These are phyloP conservation scores for Dolichomitus sp. DNA, from an alignment of 2,888 invertebrate species.

Conservation along the genomic window DNA sequence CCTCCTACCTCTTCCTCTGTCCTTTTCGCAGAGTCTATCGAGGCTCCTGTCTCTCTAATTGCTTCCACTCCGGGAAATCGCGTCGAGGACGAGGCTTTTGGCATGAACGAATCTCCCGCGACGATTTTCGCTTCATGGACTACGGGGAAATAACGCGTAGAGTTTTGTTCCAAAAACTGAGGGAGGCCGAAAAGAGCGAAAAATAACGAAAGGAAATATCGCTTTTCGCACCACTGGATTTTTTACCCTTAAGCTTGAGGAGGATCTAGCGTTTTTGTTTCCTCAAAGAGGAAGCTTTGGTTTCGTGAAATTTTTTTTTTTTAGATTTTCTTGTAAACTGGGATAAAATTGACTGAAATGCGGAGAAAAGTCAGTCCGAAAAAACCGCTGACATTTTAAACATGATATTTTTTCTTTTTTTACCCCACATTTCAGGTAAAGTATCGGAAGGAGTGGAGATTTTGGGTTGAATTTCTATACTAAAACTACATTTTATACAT, in stretches of 20 bases:
- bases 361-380: no score
- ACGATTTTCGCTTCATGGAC: conserved; percentile 53
- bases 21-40: conserved; percentile 48
- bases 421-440: no score
- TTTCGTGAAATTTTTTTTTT: no score
- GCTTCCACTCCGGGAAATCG: conserved; percentile 66
- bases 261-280: conserved; percentile 8
- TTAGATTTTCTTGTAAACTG: no score
- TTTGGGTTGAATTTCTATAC: no score
- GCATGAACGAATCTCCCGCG: conserved; percentile 58
- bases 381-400: no score
- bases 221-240: conserved; percentile 20
- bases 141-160: conserved; percentile 34
- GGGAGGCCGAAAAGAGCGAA: neutral
- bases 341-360: no score
- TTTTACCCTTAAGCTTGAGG: conserved; percentile 5
- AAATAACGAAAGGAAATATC: conserved; percentile 26
- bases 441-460: no score
- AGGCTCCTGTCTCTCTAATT: conserved; percentile 58
- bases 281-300: no score
- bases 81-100: conserved; percentile 58
- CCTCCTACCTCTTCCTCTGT: conserved; percentile 38
- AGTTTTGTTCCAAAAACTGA: conserved; percentile 37
- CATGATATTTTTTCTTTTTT: no score
- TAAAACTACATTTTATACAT: no score